These are phyloP conservation scores for Mechanitis messenoides DNA, from an alignment of 2,888 invertebrate species.

Conservation along the genomic window DNA sequence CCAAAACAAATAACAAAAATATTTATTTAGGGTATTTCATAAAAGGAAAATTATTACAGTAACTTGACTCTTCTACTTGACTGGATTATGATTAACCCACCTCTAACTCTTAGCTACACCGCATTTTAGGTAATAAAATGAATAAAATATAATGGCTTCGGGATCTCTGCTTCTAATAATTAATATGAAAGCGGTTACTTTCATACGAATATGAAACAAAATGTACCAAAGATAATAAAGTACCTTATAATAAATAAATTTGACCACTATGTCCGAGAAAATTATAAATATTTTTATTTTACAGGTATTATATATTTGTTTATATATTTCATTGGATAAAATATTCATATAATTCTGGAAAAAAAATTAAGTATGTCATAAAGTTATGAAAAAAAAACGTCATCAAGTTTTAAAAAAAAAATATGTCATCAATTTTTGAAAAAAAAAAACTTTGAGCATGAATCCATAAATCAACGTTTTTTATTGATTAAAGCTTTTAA, in stretches of 20 bases:
- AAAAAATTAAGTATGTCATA: too few species aligned
- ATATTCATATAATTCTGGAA: too few species aligned
- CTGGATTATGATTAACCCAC: conserved; percentile 5
- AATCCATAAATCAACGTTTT: too few species aligned
- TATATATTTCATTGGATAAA: too few species aligned
- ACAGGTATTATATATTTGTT: too few species aligned
- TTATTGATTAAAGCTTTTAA: too few species aligned
- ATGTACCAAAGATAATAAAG: neutral
- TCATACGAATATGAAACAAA: conserved; percentile 6
- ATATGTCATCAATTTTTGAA: too few species aligned
- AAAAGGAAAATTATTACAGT: neutral
- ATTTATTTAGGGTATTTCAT: neutral
- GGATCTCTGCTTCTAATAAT: conserved; percentile 2
- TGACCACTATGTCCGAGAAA: neutral
- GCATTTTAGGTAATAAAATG: conserved; percentile 6
- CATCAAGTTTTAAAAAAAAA: too few species aligned
- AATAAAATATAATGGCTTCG: conserved; percentile 1
- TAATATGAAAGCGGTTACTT: conserved; percentile 6
- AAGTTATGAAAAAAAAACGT: too few species aligned
- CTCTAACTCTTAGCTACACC: conserved; percentile 4
- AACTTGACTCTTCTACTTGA: neutral
- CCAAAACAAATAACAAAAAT: neutral
- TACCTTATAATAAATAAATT: neutral
- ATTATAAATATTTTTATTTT: too few species aligned
- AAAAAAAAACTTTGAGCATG: too few species aligned